These are phyloP conservation scores for rabbit (Oryctolagus cuniculus) DNA, from an alignment of 2,113 vertebrate species.

Conservation along the genomic window DNA sequence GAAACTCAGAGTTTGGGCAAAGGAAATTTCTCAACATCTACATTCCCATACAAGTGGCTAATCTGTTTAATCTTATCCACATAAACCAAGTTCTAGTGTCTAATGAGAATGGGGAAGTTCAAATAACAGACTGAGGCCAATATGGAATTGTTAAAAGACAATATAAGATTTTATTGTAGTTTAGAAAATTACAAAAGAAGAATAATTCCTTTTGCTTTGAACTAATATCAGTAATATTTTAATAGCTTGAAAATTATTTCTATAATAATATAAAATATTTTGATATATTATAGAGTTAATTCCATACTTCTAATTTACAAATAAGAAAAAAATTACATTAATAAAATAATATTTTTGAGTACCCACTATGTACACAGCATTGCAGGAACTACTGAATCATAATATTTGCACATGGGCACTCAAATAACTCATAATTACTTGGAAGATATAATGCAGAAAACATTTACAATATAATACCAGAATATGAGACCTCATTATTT, in stretches of 20 bases:
- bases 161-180: constrained; percentile 12
- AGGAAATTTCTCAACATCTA: constrained; percentile 36
- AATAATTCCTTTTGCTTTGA: constrained; percentile 42
- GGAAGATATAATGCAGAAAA: neutral
- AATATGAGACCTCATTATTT: neutral
- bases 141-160: neutral
- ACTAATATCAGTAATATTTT: constrained; percentile 56
- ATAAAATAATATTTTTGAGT: constrained; percentile 5
- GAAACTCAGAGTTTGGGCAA: constrained; percentile 8
- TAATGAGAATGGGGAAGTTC: constrained; percentile 34
- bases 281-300: neutral
- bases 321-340: neutral
- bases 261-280: constrained; percentile 12
- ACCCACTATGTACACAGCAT: neutral
- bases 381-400: neutral
- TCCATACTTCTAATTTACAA: neutral
- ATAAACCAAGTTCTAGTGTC: constrained; percentile 52
- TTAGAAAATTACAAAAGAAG: constrained; percentile 13
- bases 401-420: neutral
- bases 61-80: constrained; percentile 31
- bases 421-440: constrained; percentile 1
- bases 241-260: neutral
- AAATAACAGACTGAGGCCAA: constrained; percentile 28
- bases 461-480: neutral
- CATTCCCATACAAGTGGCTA: neutral